Evolutionary conservation across 2,888 invertebrate genomes (phyloP).

Genomic region (Pheosia gnoma): DNA sequence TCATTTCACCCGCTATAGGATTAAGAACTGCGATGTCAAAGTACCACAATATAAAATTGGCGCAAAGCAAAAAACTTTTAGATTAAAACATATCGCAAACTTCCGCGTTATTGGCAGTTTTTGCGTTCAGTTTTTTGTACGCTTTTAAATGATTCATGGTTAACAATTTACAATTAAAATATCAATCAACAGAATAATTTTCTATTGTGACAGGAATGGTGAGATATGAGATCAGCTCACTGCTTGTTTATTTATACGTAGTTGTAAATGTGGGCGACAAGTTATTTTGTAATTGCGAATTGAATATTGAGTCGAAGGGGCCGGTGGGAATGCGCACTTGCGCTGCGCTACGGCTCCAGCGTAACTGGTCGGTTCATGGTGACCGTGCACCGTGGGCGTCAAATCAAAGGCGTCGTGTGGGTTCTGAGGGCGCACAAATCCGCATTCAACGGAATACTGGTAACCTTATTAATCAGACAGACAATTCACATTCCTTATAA

Average conservation of each 20-base stretch:
- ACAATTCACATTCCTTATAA: conserved; percentile 48
- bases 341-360: conserved; percentile 26
- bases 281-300: conserved; percentile 46
- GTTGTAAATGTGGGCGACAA: conserved; percentile 48
- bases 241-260: conserved; percentile 30
- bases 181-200: conserved; percentile 58
- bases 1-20: conserved; percentile 1
- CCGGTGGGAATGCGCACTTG: conserved; percentile 21
- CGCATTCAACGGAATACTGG: conserved; percentile 65
- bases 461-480: conserved; percentile 56
- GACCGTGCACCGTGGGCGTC: conserved; percentile 49
- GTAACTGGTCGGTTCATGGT: conserved; percentile 25
- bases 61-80: conserved; percentile 21
- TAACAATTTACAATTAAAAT: conserved; percentile 69
- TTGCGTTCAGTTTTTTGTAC: conserved; percentile 32
- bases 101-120: conserved; percentile 33
- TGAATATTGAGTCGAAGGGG: conserved; percentile 23
- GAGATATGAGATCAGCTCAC: conserved; percentile 66
- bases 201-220: conserved; percentile 61
- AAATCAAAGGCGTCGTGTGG: conserved; percentile 51
- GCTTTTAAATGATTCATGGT: conserved; percentile 39
- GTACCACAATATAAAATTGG: conserved; percentile 20
- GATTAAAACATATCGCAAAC: conserved; percentile 27
- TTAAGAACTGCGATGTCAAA: conserved; percentile 12
- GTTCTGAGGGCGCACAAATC: conserved; percentile 67